Base-by-base conservation (phyloP, 2,797 vertebrate species). In the Characodon lateralis region DNA sequence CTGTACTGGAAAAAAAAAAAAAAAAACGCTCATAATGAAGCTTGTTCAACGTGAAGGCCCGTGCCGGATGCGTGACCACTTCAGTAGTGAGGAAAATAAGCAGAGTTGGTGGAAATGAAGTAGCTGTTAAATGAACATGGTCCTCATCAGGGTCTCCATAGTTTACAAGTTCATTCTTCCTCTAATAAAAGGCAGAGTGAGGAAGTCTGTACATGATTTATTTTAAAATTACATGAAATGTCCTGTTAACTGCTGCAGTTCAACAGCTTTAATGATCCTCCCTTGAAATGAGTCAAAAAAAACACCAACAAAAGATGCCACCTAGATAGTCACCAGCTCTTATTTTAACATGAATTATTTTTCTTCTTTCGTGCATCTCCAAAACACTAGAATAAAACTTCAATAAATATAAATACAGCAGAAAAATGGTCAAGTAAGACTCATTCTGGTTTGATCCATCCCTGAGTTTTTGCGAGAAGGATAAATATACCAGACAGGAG, bases 1-100 rank as follows among this genome's bases (percentile, higher is more conserved):
- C 96, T 93, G 93, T 96, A 95, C 94, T 95, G 95, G 95, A 96
- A 96, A 96, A 96, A 35, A 96, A 96, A 96, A 96, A 95, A 94
- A 96, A 96, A 96, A 96, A 95, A 94, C 93, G 93, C 94, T 92
- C 85, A 88, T 84, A 91, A 79, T 85, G 89, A 88, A 85, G 86
- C 82, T 87, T 88, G 89, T 87, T 89, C 82, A 82, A 91, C 72
- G 89, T 85, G 78, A 86, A 86, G 87, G 88, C 86, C 83, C 88
- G 86, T 83, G 92, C 86, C 79, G 77, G 83, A 93, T 81, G 81
- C 87, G 86, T 81, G 72, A 84, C 88, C 84, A 89, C 89, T 89
- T 93, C 91, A 93, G 94, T 94, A 92, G 92, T 94, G 94, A 92
- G 93, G 87, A 92, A 93, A 90, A 90, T 65, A 81, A 91, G 90